These are phyloP conservation scores for Hydrolagus affinis DNA, from an alignment of 2,113 vertebrate genomes.

Conservation along the genomic window DNA sequence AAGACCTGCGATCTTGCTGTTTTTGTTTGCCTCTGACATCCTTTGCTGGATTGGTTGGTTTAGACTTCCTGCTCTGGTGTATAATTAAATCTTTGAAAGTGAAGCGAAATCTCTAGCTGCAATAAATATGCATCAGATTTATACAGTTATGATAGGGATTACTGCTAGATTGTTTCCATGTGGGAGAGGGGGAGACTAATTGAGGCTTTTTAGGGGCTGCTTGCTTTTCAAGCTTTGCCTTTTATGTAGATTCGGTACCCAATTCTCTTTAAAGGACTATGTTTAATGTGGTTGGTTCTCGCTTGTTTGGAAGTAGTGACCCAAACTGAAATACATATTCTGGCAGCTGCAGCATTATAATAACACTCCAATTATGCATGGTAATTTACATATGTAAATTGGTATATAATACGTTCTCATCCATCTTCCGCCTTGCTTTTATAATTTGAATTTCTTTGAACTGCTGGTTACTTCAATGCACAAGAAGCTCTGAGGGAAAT, in stretches of 20 bases:
- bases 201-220: slow-evolving; percentile 5
- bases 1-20: not conserved
- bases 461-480: slow-evolving; percentile 16
- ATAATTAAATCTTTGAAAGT: slow-evolving; percentile 14
- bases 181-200: not conserved
- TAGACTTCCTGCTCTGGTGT: not conserved
- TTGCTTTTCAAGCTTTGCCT: not conserved
- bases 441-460: slow-evolving; percentile 30
- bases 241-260: slow-evolving; percentile 7
- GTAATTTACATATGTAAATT: slow-evolving; percentile 29
- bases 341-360: not conserved
- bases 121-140: not conserved
- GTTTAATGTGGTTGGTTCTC: not conserved
- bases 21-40: not conserved
- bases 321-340: slow-evolving; percentile 4
- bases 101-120: slow-evolving; percentile 1
- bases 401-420: slow-evolving; percentile 23
- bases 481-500: slow-evolving; percentile 4
- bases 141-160: not conserved
- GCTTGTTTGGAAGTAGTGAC: not conserved
- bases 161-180: slow-evolving; percentile 13
- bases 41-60: too few species aligned
- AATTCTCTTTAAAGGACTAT: not conserved
- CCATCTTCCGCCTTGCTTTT: slow-evolving; percentile 23
- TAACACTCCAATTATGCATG: slow-evolving; percentile 9